phyloP scores from a whole-genome alignment of 2,113 vertebrate species.

The Strix uralensis region DNA sequence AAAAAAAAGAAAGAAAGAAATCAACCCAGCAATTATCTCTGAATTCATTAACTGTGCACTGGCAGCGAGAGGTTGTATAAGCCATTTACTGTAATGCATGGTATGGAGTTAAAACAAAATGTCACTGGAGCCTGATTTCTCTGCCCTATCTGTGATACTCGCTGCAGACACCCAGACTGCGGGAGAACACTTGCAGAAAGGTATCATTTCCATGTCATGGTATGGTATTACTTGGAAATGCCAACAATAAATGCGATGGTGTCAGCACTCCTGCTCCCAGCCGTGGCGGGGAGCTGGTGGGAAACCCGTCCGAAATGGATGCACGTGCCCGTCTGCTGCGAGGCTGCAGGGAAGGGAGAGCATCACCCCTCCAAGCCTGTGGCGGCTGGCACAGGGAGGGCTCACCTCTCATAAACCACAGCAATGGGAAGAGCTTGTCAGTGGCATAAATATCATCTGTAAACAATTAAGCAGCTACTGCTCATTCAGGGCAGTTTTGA shows the following conservation, averaged over 20 bases:
- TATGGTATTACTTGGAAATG: background rate
- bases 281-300: background rate
- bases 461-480: slow-evolving; percentile 82
- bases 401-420: slow-evolving; percentile 62
- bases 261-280: background rate
- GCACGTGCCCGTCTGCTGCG: background rate
- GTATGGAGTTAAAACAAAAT: slow-evolving; percentile 30
- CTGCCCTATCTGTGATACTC: background rate
- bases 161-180: background rate
- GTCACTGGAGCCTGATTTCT: slow-evolving; percentile 4
- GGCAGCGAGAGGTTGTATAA: slow-evolving; percentile 46
- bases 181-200: background rate
- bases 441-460: slow-evolving; percentile 76
- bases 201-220: background rate
- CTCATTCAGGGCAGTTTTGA: slow-evolving; percentile 75
- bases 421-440: slow-evolving; percentile 68
- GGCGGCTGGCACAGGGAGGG: slow-evolving; percentile 3
- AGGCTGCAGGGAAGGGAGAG: slow-evolving; percentile 27
- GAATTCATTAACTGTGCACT: slow-evolving; percentile 43
- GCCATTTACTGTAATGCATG: slow-evolving; percentile 20
- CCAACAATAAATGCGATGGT: background rate
- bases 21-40: slow-evolving; percentile 51
- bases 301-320: background rate
- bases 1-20: background rate
- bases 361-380: background rate